Percentiles rank a stretch among this genome's conserved stretches.
These are phyloP conservation scores for Mycteria americana DNA, from an alignment of 2,797 vertebrate species.

Conservation along the genomic window DNA sequence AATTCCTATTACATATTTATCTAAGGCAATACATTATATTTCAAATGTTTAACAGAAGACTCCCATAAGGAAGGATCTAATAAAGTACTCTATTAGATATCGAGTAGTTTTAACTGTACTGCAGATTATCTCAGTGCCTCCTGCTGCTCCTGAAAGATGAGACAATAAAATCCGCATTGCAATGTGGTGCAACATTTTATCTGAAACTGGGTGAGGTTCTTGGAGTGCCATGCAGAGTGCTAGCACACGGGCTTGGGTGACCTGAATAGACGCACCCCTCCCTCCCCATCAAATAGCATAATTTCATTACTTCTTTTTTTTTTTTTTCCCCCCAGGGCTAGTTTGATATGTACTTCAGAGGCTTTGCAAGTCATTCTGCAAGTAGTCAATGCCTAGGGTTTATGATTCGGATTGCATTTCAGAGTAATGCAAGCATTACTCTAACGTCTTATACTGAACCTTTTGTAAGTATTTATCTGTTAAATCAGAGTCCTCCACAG, in stretches of 20 bases:
- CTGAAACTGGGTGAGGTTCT: background rate
- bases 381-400: background rate
- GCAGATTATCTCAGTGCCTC: background rate
- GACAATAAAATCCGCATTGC: background rate
- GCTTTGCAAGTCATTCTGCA: background rate
- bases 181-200: background rate
- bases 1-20: slow-evolving; percentile 6
- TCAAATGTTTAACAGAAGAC: background rate
- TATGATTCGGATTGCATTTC: background rate
- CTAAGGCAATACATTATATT: slow-evolving; percentile 19
- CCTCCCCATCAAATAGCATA: accelerated
- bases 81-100: background rate
- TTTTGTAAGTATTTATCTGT: background rate
- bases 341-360: background rate
- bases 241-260: background rate
- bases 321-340: background rate
- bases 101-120: background rate
- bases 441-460: background rate
- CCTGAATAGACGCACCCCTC: background rate
- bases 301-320: background rate
- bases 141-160: background rate
- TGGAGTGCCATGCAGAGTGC: background rate
- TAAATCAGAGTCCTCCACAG: background rate
- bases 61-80: background rate
- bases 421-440: background rate